Evolutionary conservation across 2,797 vertebrate genomes (phyloP), one percentile per base, ranked within the genome.

Genomic region (Gadopsis bispinosus): DNA sequence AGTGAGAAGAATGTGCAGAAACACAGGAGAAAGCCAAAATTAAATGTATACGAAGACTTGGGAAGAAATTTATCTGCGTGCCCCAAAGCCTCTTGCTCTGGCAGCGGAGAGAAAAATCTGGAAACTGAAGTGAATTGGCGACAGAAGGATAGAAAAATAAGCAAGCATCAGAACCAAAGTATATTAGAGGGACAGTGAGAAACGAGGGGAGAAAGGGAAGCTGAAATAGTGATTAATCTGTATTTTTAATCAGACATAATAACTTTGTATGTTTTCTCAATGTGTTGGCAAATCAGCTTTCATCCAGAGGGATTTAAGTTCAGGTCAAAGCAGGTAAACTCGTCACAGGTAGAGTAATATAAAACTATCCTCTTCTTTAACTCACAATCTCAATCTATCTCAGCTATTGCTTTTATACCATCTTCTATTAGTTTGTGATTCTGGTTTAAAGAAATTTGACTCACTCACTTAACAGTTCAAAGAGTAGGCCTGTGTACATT

Each of bases 401-500:
- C 61, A 61, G 20, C 4, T 35, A 2, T 48, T 50, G 56, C 16
- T 73, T 64, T 69, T 41, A 51, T 29, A 19, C 11, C 45, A 17
- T 65, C 3, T n/a, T 58, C 8, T 3, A n/a, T 76, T 13, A 56
- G 7, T 54, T 48, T 48, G 37, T 76, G n/a, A n/a, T 56, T 69
- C 12, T 55, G 47, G 4, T 63, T 78, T 65, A 39, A 56, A 75
- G 33, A 62, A 37, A 74, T 26, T 58, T 14, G 13, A 71, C 73
- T 70, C 47, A 53, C 35, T 20, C 47, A 80, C 43, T 87, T 62
- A 50, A 69, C 41, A 55, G 35, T 59, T 84, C 37, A 60, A 37
- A 39, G 22, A 81, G 58, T 10, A 41, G 35, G 48, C 35, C 55
- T 70, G 82, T 72, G 64, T 67, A 87, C 35, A 73, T 81, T 83